Base-by-base conservation (phyloP, 64 coral and sea anemone species). In the Actinia tenebrosa region DNA sequence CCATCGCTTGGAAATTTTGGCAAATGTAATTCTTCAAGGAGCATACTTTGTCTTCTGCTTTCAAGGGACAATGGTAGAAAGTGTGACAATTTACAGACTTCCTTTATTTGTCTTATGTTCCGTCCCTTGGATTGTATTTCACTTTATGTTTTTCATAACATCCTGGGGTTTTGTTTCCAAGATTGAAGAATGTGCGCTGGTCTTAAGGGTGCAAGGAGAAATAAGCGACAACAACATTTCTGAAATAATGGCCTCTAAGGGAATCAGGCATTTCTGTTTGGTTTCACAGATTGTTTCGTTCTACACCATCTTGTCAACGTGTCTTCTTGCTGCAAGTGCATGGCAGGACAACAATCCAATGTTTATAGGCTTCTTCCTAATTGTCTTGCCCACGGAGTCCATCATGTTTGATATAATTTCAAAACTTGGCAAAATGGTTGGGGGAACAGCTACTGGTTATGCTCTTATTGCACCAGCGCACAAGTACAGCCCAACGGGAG, bases 381-480 rank as follows among this genome's bases (percentile, higher is more conserved):
- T 92, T 63, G 52, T 99, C 11, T 87, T 99, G 15, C 97, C 97
- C 55, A 78, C 95, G 23, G 97, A 99, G 30, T 95, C 89, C 10
- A 84, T 95, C 10, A 80, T 95, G 86, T 99, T 92, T 71, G 91
- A 95, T 44, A 90, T 99, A 16, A 90, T 99, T 16, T 84, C 93
- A 42, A 99, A 95, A 69, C 89, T 99, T 80, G 97, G 97, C 0
- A 99, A 99, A 62, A 90, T 80, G 77, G 93, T 99, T 55, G 93
- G 97, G 45, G 97, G 97, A 64, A 99, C 97, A 86, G 97, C 97
- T 26, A 99, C 94, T 89, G 97, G 97, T 17, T 99, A 99, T 91
- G 97, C 97, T 68, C 59, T 99, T 17, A 90, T 99, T 77, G 82
- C 93, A 84, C 97, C 97, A 19, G 91, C 93, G 16, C 91, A 99